A percentile compares a stretch with the other conserved stretches of the same genome.
These are phyloP conservation scores for Tretioscincus oriximinensis DNA, from an alignment of 2,113 vertebrate species.

Conservation along the genomic window DNA sequence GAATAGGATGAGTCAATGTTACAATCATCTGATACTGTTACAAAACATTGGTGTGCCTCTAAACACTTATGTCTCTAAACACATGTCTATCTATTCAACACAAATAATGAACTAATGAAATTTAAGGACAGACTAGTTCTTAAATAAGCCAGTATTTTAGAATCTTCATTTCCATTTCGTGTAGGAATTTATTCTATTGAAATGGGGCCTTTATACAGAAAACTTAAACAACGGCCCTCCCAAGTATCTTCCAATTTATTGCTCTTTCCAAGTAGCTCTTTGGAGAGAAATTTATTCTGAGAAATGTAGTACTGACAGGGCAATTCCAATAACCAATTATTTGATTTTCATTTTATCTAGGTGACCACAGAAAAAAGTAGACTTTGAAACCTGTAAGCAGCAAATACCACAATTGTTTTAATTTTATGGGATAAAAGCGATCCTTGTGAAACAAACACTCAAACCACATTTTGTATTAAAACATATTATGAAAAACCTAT, in stretches of 20 bases:
- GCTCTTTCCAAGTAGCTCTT: neutral
- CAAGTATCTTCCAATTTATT: neutral
- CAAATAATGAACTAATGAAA: neutral
- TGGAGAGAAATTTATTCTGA: neutral
- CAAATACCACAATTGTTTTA: neutral
- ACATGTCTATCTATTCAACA: neutral
- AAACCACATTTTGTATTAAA: neutral
- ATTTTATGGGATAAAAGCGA: neutral
- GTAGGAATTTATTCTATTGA: neutral
- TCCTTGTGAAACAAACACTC: no score
- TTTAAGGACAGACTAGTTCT: neutral
- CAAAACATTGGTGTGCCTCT: neutral
- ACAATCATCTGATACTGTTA: neutral
- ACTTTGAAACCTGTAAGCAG: neutral
- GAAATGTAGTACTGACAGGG: neutral
- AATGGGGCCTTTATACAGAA: neutral
- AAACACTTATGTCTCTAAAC: no score
- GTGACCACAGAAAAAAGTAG: neutral
- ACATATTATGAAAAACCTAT: neutral
- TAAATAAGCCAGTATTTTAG: neutral
- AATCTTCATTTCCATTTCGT: neutral
- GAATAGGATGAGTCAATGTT: neutral
- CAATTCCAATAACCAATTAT: neutral
- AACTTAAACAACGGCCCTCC: neutral
- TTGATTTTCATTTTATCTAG: neutral